A percentile compares a stretch with the other conserved stretches of the same genome.
Conservation (phyloP, 1,140 invertebrate species). For the Cyrtorhinus lividipennis region DNA sequence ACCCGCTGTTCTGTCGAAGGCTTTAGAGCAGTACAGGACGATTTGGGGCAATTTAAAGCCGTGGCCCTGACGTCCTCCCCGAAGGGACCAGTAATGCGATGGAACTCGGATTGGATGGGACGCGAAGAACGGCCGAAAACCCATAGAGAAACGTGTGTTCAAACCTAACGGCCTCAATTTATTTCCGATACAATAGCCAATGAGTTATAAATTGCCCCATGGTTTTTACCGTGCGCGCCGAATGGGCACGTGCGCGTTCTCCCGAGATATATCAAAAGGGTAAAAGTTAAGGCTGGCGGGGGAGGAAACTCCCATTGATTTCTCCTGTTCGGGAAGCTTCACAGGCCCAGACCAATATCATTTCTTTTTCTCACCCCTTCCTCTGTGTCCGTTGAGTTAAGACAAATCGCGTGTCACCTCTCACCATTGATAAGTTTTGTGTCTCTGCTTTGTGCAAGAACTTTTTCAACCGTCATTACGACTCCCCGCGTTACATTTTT, state of each 20-base stretch:
- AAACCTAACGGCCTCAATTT: conserved; percentile 7
- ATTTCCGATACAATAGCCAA: conserved; percentile 12
- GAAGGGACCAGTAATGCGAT: no score
- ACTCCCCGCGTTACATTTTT: no score
- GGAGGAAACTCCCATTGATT: neutral
- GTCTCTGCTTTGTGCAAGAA: no score
- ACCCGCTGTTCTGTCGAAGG: no score
- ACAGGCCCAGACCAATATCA: neutral
- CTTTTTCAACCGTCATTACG: no score
- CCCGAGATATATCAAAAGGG: neutral
- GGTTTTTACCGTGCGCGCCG: neutral
- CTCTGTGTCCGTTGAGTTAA: no score
- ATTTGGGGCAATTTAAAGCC: no score
- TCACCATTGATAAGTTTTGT: no score
- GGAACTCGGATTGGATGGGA: no score
- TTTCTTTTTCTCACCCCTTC: neutral
- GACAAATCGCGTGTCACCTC: neutral
- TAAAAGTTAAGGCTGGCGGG: neutral
- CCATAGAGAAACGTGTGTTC: conserved; percentile 5
- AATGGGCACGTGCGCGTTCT: conserved; percentile 5
- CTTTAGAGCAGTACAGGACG: no score
- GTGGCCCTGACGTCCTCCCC: no score
- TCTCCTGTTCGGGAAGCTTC: neutral
- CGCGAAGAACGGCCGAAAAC: neutral
- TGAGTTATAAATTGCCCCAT: conserved; percentile 12